Evolutionary conservation across 2,797 vertebrate species (phyloP).

Genomic region (Pangasius djambal): DNA sequence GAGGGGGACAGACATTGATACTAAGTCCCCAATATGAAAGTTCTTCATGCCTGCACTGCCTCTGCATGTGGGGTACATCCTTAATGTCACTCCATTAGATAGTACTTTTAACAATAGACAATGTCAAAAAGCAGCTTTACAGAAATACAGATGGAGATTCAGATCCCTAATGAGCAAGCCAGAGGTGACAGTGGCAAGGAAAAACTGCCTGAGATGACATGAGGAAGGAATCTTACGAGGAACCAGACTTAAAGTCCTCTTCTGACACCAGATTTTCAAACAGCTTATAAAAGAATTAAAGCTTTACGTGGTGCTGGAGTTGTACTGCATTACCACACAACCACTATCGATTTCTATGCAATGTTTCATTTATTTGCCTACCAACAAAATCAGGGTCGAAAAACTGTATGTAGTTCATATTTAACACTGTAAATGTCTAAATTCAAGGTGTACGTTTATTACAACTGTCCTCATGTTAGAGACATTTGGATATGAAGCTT

Average conservation of each 20-base stretch:
- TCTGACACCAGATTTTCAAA: neutral
- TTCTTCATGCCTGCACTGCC: conserved; percentile 63
- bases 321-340: neutral
- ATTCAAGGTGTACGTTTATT: neutral
- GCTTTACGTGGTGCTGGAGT: neutral
- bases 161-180: neutral
- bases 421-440: neutral
- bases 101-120: neutral
- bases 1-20: conserved; percentile 49
- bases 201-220: neutral
- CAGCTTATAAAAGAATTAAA: neutral
- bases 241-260: neutral
- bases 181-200: neutral
- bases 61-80: conserved; percentile 29
- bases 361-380: neutral
- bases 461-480: neutral
- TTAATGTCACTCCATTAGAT: conserved; percentile 9
- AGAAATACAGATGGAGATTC: neutral
- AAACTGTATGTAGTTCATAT: neutral
- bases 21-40: conserved; percentile 65
- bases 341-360: neutral
- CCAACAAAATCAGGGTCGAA: neutral
- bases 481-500: too few species aligned
- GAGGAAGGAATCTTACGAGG: too few species aligned
- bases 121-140: neutral